Conservation (phyloP, 2,797 vertebrate genomes). For the Simalia tracyae region DNA sequence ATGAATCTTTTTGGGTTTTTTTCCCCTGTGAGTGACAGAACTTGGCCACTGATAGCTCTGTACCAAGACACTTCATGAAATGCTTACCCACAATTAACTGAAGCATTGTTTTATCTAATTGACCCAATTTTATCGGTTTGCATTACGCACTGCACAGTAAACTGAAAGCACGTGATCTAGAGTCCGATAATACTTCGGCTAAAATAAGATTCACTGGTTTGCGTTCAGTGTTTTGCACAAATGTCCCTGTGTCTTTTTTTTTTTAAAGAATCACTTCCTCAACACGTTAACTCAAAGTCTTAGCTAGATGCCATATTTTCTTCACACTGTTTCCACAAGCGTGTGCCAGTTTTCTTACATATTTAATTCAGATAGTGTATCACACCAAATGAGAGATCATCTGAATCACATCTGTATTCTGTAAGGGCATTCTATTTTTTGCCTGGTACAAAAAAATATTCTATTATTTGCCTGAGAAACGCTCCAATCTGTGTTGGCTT, state of each 20-base stretch:
- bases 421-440: not conserved
- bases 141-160: not conserved
- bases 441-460: not conserved
- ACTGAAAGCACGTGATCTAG: not conserved
- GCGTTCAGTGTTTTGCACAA: not conserved
- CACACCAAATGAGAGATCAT: not conserved
- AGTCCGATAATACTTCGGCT: not conserved
- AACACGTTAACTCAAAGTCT: not conserved
- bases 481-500: no score
- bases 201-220: not conserved
- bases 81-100: not conserved
- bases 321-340: not conserved
- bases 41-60: not conserved
- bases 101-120: not conserved
- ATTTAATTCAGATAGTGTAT: not conserved
- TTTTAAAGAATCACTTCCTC: not conserved
- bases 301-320: not conserved
- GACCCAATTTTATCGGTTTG: not conserved
- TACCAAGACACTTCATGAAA: not conserved
- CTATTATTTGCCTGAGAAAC: not conserved
- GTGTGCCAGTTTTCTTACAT: not conserved
- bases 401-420: not conserved
- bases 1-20: not conserved
- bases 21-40: not conserved
- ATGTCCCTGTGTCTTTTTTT: not conserved